Conservation (phyloP, 2,113 vertebrate genomes). For the Saimiri boliviensis region DNA sequence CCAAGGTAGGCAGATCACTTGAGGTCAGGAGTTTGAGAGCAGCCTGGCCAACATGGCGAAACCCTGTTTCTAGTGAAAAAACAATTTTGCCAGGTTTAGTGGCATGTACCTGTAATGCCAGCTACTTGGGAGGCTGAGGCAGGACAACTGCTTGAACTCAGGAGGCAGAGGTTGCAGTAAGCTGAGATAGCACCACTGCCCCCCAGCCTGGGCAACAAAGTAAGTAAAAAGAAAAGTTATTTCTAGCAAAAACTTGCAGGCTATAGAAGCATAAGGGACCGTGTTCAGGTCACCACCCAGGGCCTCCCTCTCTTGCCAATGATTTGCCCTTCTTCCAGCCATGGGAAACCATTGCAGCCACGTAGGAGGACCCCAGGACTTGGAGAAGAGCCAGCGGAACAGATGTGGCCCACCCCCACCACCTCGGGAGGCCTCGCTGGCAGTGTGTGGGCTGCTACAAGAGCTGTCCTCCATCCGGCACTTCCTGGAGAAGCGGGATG, state of each 20-base stretch:
- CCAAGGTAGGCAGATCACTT: too few relatives aligned
- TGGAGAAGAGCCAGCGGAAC: slow-evolving; percentile 47
- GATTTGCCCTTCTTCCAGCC: slow-evolving; percentile 74
- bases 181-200: too few relatives aligned
- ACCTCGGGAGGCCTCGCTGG: slow-evolving; percentile 72
- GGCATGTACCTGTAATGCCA: too few relatives aligned
- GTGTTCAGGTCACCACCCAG: not conserved
- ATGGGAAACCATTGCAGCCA: slow-evolving; percentile 84
- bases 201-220: too few relatives aligned
- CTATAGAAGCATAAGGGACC: not conserved
- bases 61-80: too few relatives aligned
- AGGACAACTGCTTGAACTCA: too few relatives aligned
- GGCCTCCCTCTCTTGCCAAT: not conserved
- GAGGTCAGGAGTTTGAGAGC: too few relatives aligned
- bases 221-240: not conserved
- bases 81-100: too few relatives aligned
- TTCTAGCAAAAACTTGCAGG: not conserved
- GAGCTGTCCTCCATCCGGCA: slow-evolving; percentile 91
- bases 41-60: too few relatives aligned
- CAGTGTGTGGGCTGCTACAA: slow-evolving; percentile 86
- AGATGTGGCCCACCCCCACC: slow-evolving; percentile 61
- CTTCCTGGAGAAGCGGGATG: slow-evolving; percentile 92
- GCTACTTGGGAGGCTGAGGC: too few relatives aligned
- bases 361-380: slow-evolving; percentile 78
- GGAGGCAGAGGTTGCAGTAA: too few relatives aligned